Base-by-base conservation (phyloP, 2,113 vertebrate species). In the Clupea harengus region DNA sequence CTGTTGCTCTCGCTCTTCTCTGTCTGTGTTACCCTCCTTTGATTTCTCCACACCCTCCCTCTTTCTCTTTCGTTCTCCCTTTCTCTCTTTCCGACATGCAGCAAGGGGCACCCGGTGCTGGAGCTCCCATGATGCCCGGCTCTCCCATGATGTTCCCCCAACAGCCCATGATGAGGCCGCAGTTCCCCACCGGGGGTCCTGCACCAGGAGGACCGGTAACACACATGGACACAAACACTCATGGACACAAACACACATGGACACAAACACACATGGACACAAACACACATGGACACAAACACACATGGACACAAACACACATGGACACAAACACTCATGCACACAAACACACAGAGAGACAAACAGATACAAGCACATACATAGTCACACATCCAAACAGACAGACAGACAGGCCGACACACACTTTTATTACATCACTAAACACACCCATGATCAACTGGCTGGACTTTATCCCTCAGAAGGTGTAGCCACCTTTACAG, bases 141-240 rank as follows among this genome's bases (percentile, higher is more conserved):
- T 88, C 88, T 15, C 85, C 96, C 0, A 97, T 98, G 94, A 97
- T 99, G 97, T 97, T 96, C 0, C 93, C 94, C 13, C 96, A 97
- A 88, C 95, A 90, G 82, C 92, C 97, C 6, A 97, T 98, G 97
- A 97, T 96, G 94, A 96, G 97, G 92, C 98, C 97, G 72, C 95
- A 97, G 7, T 98, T 99, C 83, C 96, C 96, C 91, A 95, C 96
- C 0, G 18, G n/a, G n/a, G n/a, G n/a, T n/a, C n/a, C 91, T 5
- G 94, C 93, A 85, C 11, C 28, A 11, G 89, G 96, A 91, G 96
- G 93, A 86, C 96, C 97, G 86, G 97, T 97, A 92, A 84, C 2
- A 67, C 72, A 78, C 28, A 15, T 11, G 4, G 0, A 39, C 25
- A 75, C 45, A 50, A 67, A 87, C 52, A 52, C 54, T 57, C 6